Evolutionary conservation across 2,888 invertebrate genomes (phyloP), one percentile per base, ranked within the genome.

Genomic region (Galeopsomyia nigrocyanea): DNA sequence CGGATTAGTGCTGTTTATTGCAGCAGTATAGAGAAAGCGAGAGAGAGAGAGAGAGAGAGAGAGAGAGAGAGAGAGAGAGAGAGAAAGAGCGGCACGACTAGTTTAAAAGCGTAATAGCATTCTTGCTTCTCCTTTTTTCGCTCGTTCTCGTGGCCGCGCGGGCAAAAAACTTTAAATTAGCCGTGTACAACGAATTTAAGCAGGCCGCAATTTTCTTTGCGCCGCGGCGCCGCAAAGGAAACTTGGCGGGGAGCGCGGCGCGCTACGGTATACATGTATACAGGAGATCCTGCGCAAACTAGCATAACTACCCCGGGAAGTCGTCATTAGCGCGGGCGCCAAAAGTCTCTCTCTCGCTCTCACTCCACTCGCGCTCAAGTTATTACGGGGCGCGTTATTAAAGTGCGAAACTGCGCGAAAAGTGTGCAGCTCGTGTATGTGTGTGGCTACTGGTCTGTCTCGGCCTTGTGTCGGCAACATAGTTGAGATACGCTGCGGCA

Each of bases 151-250:
- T n/a, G 2, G 53, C 17, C 17, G 19, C 9, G 22, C 17, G 19
- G 21, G 21, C 26, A 64, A 64, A 61, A 64, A 64, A 64, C 50
- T 58, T 64, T 57, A 60, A 70, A 70, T 64, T 64, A 70, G 70
- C 57, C 56, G 62, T 50, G 63, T 22, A 56, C 56, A n/a, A 22
- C 31, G 55, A 69, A 69, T 63, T 69, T 70, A 64, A 70, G 58
- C 64, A 46, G 39, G 46, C 58, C 58, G 17, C 53, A 70, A 64
- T 69, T 63, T 69, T 63, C 63, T 46, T 68, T 57, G 26, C 5
- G 50, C 16, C 39, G 39, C 10, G 39, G 39, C 6, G 63, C 17
- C 51, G 62, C 17, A 26, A n/a, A 51, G 13, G 39, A 39, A 39
- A 39, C 39, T 26, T 26, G 39, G 5, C 7, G n/a, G n/a, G n/a